Base-by-base conservation (phyloP, 2,888 invertebrate species). In the Drosophila leonis region DNA sequence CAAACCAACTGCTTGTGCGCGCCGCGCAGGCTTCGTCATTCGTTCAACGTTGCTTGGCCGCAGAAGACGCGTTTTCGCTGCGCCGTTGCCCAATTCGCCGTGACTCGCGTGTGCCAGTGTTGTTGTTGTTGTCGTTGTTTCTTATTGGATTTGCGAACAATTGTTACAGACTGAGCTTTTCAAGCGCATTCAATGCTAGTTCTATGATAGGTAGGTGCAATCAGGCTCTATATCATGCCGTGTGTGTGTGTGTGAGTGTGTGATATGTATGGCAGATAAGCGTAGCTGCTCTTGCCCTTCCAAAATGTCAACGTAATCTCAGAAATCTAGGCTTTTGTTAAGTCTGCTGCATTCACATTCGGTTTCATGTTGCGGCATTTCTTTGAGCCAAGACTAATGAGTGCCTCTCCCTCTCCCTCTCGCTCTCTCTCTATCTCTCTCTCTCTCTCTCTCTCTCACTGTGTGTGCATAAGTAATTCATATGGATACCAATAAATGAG, bases 261-360 rank as follows among this genome's bases (percentile, higher is more conserved):
- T 60, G 81, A 80, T 80, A 39, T 76, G 65, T 42, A 65, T 62
- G 51, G 59, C 59, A 41, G 81, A 77, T 72, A 77, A 77, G 62
- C 35, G 33, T 12, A 51, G 51, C 64, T 55, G 67, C 66, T 48
- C 59, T 59, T 76, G 51, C 48, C 83, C 78, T 77, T 80, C 82
- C 84, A 59, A 87, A 83, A 65, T 82, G 90, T 83, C 83, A 83
- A 56, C 65, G 68, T 87, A 71, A 83, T 83, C 83, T 69, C 44
- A 46, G 70, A 78, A 88, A 83, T 83, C 83, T 75, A 69, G 68
- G 62, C 83, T 79, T 84, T 88, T 84, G 90, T 88, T 70, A 60
- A 70, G 56, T 39, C 75, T 62, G 46, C 55, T 61, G 65, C 42
- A 42, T 65, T 56, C 69, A 37, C 55, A 56, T 61, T 69, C 46